Evolutionary conservation across 2,888 invertebrate genomes (phyloP).

Genomic region (Lobophora halterata): DNA sequence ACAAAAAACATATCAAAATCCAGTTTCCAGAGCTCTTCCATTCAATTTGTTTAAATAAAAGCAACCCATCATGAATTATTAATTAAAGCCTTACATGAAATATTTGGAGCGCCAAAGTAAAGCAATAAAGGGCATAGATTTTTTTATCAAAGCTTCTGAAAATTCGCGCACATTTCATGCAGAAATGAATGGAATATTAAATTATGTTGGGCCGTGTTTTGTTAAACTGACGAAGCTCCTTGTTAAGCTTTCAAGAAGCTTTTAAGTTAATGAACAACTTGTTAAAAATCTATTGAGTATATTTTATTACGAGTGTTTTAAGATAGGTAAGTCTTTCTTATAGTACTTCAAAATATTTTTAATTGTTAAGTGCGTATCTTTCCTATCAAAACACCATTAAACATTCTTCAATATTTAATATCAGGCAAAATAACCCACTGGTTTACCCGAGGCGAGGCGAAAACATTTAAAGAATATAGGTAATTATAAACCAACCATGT

Average conservation of each 20-base stretch:
- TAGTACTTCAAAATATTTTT: too few species aligned
- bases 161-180: slow-evolving; percentile 69
- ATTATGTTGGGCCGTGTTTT: slow-evolving; percentile 76
- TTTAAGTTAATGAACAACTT: slow-evolving; percentile 78
- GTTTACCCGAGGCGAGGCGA: too few species aligned
- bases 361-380: too few species aligned
- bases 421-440: too few species aligned
- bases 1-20: too few species aligned
- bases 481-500: too few species aligned
- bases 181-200: slow-evolving; percentile 78
- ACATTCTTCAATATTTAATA: too few species aligned
- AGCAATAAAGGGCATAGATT: slow-evolving; percentile 43
- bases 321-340: too few species aligned
- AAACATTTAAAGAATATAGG: too few species aligned
- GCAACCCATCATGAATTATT: slow-evolving; percentile 21
- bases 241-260: slow-evolving; percentile 77
- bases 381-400: too few species aligned
- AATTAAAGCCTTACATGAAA: slow-evolving; percentile 30
- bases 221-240: slow-evolving; percentile 75
- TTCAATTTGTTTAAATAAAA: slow-evolving; percentile 7
- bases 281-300: slow-evolving; percentile 74
- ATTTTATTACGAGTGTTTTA: too few species aligned
- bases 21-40: neutral
- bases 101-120: slow-evolving; percentile 35
- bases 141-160: slow-evolving; percentile 57